Evolutionary conservation across 2,888 invertebrate species (phyloP), one percentile per base, ranked within the genome.

Genomic region (Papilio demoleus): DNA sequence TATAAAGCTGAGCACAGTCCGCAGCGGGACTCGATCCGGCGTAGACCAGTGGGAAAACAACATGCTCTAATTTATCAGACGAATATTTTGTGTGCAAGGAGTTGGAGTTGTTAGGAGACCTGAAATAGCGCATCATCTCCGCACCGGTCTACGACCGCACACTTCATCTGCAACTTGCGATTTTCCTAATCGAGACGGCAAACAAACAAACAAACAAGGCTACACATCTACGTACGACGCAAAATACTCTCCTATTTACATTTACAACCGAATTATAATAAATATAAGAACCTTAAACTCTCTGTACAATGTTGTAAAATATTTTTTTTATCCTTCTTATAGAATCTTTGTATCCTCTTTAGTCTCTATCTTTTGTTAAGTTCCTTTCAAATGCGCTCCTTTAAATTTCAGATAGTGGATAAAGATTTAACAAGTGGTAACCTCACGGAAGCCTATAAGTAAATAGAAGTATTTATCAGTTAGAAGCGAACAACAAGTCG

Each of bases 221-320:
- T 45, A 45, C 22, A 47, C 45, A 42, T n/a, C 22, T 47, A 47
- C 47, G 14, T 22, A 47, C 19, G 47, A 67, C 70, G 71, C 74
- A 80, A 82, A 75, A 82, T 79, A 71, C 75, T 71, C 58, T 75
- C 71, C 80, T 85, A 75, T 82, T 83, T 84, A 81, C 87, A 87
- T 83, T 81, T 84, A 85, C 84, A 86, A 83, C 75, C 79, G 78
- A 80, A 79, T 79, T 80, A 78, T 76, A 86, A 82, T 88, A 88
- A 87, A 87, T 88, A 87, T 86, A 86, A 87, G 83, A 87, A 88
- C 81, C 82, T 85, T 85, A 83, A 75, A 88, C 86, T 90, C 87
- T 90, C 90, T 90, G 89, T 90, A 90, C 90, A 90, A 67, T 80
- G 74, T 77, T 73, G 76, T 80, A 81, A 82, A 81, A 82, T 77